Evolutionary conservation across 2,888 invertebrate species (phyloP).

Genomic region (Blera fallax): DNA sequence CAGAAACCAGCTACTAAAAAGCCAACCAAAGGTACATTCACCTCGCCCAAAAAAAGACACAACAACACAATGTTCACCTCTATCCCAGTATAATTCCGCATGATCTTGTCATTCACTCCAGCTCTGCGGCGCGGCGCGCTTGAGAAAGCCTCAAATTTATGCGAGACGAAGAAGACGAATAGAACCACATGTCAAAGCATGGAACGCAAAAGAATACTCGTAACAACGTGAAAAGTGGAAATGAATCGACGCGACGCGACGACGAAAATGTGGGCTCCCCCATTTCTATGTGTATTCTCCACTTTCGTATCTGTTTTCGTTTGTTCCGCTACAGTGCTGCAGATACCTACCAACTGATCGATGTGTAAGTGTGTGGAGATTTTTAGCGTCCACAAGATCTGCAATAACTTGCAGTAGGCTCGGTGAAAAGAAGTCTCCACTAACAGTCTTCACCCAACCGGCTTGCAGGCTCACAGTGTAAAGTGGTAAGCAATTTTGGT

Average conservation of each 20-base stretch:
- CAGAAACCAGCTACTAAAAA: slow-evolving; percentile 39
- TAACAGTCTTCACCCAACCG: slow-evolving; percentile 6
- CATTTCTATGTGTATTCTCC: neutral
- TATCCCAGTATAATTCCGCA: slow-evolving; percentile 48
- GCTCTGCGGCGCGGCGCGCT: neutral
- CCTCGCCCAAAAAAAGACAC: slow-evolving; percentile 26
- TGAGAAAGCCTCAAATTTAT: slow-evolving; percentile 59
- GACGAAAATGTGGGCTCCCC: slow-evolving; percentile 11
- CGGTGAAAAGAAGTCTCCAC: slow-evolving; percentile 14
- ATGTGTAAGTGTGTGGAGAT: slow-evolving; percentile 1
- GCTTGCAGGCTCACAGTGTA: neutral
- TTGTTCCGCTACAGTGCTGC: slow-evolving; percentile 14
- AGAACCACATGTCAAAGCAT: slow-evolving; percentile 40
- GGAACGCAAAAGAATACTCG: slow-evolving; percentile 4
- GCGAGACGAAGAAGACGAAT: slow-evolving; percentile 24
- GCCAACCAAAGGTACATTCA: slow-evolving; percentile 45
- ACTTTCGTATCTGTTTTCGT: neutral
- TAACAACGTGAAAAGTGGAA: slow-evolving; percentile 17
- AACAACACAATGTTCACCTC: slow-evolving; percentile 36
- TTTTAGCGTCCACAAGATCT: neutral
- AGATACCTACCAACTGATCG: neutral
- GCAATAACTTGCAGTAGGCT: slow-evolving; percentile 12
- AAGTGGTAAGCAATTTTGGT: slow-evolving; percentile 25
- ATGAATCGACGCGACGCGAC: too few relatives aligned
- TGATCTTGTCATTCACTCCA: slow-evolving; percentile 64